Percentiles rank a stretch among this genome's conserved stretches.
These are phyloP conservation scores for Atta cephalotes DNA, from an alignment of 1,140 invertebrate genomes.

Conservation along the genomic window DNA sequence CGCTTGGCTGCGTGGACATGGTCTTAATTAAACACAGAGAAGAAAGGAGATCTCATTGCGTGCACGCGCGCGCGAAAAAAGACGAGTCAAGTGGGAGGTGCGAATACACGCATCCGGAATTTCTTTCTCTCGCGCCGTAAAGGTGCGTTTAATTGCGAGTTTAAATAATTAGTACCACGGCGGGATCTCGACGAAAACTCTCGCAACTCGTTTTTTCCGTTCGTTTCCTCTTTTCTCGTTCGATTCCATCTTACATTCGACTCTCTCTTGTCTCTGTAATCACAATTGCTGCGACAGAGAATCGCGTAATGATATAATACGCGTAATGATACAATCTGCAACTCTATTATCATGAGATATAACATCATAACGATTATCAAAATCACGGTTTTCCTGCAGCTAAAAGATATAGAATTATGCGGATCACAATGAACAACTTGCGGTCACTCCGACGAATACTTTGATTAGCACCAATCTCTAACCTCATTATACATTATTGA, in stretches of 20 bases:
- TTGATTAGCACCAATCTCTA: no score
- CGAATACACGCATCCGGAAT: constrained; percentile 80
- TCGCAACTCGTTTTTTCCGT: constrained; percentile 43
- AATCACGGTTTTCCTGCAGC: not conserved
- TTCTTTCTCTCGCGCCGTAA: constrained; percentile 76
- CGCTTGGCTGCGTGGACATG: constrained; percentile 1
- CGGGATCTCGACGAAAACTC: constrained; percentile 50
- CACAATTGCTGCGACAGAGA: constrained; percentile 12
- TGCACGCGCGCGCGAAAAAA: constrained; percentile 30
- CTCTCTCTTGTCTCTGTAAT: not conserved
- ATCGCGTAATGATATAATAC: constrained; percentile 9
- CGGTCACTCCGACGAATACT: not conserved
- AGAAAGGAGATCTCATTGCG: constrained; percentile 53
- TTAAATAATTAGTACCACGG: constrained; percentile 79
- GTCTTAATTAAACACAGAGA: constrained; percentile 51
- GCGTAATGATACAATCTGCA: not conserved
- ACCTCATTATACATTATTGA: no score
- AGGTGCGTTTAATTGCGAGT: constrained; percentile 79
- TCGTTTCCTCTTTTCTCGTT: constrained; percentile 68
- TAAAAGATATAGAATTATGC: constrained; percentile 1
- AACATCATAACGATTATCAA: constrained; percentile 10
- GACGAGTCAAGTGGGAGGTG: constrained; percentile 77
- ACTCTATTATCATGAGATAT: constrained; percentile 8
- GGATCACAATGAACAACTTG: not conserved
- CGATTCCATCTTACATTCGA: constrained; percentile 33